These are phyloP conservation scores for Nothobranchius kuhntae DNA, from an alignment of 2,113 vertebrate genomes.

Conservation along the genomic window DNA sequence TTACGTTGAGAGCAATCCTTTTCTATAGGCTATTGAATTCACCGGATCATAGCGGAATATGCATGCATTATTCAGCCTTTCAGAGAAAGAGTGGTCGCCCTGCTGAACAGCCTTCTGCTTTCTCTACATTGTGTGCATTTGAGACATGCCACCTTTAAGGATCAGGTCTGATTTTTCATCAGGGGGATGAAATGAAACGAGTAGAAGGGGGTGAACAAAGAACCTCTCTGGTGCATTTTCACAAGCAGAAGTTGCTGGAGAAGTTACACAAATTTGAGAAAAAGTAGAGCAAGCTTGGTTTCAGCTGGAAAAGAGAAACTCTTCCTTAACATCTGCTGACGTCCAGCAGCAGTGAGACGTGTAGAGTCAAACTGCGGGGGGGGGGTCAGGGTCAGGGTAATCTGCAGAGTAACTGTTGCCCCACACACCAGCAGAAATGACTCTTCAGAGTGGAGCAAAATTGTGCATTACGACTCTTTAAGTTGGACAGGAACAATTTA, in stretches of 20 bases:
- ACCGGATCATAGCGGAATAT: slow-evolving; percentile 59
- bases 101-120: slow-evolving; percentile 61
- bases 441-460: slow-evolving; percentile 36
- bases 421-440: slow-evolving; percentile 26
- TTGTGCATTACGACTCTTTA: slow-evolving; percentile 35
- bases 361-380: slow-evolving; percentile 59
- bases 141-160: slow-evolving; percentile 64
- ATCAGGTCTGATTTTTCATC: slow-evolving; percentile 65
- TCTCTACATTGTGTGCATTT: slow-evolving; percentile 64
- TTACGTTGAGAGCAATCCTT: slow-evolving; percentile 68
- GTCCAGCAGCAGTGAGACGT: slow-evolving; percentile 62
- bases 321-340: slow-evolving; percentile 67
- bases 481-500: slow-evolving; percentile 36
- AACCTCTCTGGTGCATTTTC: neutral
- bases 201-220: neutral
- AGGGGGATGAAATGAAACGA: slow-evolving; percentile 50
- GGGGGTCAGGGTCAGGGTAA: slow-evolving; percentile 45
- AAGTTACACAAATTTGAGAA: slow-evolving; percentile 11
- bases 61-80: slow-evolving; percentile 73
- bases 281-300: slow-evolving; percentile 24
- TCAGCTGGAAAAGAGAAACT: slow-evolving; percentile 45
- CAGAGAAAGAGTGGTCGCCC: slow-evolving; percentile 52
- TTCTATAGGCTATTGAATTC: slow-evolving; percentile 69
- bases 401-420: slow-evolving; percentile 49
- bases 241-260: neutral